Percentiles rank a stretch among this genome's conserved stretches.
phyloP scores from a whole-genome alignment of 2,888 invertebrate genomes.

The Drepana falcataria region DNA sequence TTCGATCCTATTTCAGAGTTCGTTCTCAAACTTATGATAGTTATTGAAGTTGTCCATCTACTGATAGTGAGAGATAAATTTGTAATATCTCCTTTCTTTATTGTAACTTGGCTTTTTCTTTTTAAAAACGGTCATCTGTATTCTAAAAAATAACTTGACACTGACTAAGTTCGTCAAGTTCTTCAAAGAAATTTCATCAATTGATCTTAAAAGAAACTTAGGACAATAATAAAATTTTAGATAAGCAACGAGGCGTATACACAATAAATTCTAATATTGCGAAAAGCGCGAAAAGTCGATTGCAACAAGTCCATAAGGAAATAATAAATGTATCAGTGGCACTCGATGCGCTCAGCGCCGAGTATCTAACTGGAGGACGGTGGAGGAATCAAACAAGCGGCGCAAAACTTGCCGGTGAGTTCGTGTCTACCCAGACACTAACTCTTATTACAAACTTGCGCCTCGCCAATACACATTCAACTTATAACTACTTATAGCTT shows the following conservation, averaged over 20 bases:
- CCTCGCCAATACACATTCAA: constrained; percentile 34
- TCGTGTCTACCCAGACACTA: constrained; percentile 44
- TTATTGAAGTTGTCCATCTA: constrained; percentile 3
- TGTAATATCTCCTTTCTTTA: neutral
- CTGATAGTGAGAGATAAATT: neutral
- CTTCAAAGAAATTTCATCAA: too few species aligned
- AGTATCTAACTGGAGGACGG: constrained; percentile 41
- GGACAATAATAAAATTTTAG: neutral
- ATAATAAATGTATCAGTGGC: constrained; percentile 65
- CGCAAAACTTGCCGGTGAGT: constrained; percentile 43
- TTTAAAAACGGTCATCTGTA: too few species aligned
- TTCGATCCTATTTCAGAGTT: constrained; percentile 33
- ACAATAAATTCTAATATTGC: constrained; percentile 38
- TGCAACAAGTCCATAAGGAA: constrained; percentile 49
- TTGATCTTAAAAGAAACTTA: too few species aligned
- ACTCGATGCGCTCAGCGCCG: constrained; percentile 36
- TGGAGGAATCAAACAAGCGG: constrained; percentile 62
- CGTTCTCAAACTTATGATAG: constrained; percentile 14
- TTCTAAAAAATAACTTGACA: too few species aligned
- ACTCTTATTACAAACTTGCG: constrained; percentile 65
- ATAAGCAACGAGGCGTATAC: constrained; percentile 21
- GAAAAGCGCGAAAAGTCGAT: constrained; percentile 38
- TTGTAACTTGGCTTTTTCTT: too few species aligned
- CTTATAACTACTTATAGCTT: constrained; percentile 41
- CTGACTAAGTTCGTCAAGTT: too few species aligned